These are phyloP conservation scores for Sclerurus mexicanus DNA, from an alignment of 2,113 vertebrate genomes.

Conservation along the genomic window DNA sequence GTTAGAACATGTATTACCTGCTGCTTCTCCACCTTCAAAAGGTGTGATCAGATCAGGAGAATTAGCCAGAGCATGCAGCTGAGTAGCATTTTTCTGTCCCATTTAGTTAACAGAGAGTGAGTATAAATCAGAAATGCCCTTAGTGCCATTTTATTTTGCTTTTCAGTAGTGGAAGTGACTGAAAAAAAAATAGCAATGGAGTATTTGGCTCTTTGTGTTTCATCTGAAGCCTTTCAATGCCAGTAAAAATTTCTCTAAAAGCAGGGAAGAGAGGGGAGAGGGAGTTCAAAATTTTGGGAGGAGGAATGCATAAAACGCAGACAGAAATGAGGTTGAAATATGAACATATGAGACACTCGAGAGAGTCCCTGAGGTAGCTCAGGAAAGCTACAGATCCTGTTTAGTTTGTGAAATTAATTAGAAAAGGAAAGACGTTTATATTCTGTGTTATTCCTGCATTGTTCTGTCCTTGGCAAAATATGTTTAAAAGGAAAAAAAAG, in stretches of 20 bases:
- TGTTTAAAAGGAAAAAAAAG: neutral
- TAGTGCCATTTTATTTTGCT: neutral
- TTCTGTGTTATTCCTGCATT: neutral
- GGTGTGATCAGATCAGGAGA: neutral
- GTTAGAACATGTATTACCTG: neutral
- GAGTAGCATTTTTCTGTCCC: neutral
- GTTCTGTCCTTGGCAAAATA: neutral
- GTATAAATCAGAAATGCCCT: neutral
- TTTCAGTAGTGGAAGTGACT: neutral
- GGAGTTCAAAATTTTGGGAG: neutral
- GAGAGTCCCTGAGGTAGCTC: constrained; percentile 26
- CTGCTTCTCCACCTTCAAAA: neutral
- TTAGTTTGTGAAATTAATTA: constrained; percentile 18
- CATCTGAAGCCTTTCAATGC: neutral
- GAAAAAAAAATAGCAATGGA: neutral
- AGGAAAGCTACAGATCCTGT: constrained; percentile 31
- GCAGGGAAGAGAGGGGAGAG: neutral
- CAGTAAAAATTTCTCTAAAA: neutral
- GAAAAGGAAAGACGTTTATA: constrained; percentile 17
- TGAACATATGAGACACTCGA: neutral
- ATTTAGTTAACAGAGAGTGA: neutral
- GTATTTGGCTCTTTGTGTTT: neutral
- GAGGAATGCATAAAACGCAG: constrained; percentile 46
- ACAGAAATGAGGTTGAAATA: constrained; percentile 29
- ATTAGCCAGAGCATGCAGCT: neutral